phyloP scores from a whole-genome alignment of 2,113 vertebrate species.

The Microcebus tavaratra region DNA sequence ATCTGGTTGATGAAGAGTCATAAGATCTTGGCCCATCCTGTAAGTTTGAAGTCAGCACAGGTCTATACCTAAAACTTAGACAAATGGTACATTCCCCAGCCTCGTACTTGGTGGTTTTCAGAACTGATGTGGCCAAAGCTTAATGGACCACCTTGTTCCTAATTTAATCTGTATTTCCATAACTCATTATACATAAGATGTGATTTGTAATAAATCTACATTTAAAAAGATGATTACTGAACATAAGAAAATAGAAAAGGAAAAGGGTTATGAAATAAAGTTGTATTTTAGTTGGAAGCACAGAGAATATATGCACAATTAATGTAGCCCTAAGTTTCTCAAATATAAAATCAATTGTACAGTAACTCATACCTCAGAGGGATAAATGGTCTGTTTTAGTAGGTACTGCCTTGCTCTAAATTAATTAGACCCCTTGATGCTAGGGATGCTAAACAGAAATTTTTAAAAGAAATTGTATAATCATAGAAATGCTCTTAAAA shows the following conservation, averaged over 20 bases:
- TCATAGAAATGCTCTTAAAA: conserved; percentile 21
- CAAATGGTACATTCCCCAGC: neutral
- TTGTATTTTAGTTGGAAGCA: neutral
- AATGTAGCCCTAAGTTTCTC: conserved; percentile 43
- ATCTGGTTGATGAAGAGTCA: neutral
- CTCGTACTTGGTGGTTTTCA: neutral
- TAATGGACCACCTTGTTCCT: neutral
- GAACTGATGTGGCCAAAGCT: neutral
- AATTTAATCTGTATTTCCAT: conserved; percentile 15
- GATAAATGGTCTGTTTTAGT: conserved; percentile 55
- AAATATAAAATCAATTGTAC: conserved; percentile 43
- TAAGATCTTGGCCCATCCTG: neutral
- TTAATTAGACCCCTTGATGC: conserved; percentile 57
- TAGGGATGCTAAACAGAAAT: conserved; percentile 41
- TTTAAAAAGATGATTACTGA: neutral
- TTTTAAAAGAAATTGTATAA: conserved; percentile 27
- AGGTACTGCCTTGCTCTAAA: conserved; percentile 30
- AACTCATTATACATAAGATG: neutral
- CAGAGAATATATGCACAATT: neutral
- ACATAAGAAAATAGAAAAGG: neutral
- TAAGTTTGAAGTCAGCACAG: neutral
- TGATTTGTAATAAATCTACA: conserved; percentile 13
- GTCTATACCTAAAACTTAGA: neutral
- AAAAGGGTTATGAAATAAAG: conserved; percentile 23
- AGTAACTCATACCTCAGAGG: conserved; percentile 35